Conservation (phyloP, 2,797 vertebrate genomes). For the Forpus xanthops region DNA sequence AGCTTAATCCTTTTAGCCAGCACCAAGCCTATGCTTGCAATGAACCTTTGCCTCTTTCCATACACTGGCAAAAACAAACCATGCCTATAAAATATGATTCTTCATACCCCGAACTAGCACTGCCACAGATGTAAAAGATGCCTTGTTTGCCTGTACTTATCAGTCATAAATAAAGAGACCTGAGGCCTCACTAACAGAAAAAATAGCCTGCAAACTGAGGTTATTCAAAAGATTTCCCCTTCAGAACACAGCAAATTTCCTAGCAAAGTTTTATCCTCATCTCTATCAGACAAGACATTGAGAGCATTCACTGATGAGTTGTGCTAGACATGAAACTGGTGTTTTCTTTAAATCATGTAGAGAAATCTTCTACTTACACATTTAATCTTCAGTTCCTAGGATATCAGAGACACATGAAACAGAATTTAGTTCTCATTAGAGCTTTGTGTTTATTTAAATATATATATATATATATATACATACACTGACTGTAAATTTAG, state of each 20-base stretch:
- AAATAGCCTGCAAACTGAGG: not conserved
- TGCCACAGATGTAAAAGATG: not conserved
- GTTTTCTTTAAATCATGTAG: not conserved
- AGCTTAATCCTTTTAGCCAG: not conserved
- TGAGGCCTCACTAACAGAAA: not conserved
- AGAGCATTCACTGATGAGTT: not conserved
- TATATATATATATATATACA: not conserved
- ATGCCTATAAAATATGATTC: rapidly evolving
- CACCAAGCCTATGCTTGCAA: not conserved
- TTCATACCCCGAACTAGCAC: not conserved
- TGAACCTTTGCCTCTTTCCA: not conserved
- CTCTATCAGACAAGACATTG: not conserved
- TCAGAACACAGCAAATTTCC: not conserved
- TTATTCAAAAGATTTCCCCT: not conserved
- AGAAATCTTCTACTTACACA: not conserved
- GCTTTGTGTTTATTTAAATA: not conserved
- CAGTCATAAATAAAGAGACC: not conserved
- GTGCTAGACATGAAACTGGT: not conserved
- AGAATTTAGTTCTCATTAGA: not conserved
- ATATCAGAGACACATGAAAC: not conserved
- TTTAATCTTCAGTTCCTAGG: not conserved
- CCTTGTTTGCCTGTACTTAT: not conserved
- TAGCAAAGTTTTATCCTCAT: not conserved
- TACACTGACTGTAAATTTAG: not conserved
- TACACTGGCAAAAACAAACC: not conserved